Conservation (phyloP, 1,140 invertebrate genomes). For the Leptonema lineaticorne region DNA sequence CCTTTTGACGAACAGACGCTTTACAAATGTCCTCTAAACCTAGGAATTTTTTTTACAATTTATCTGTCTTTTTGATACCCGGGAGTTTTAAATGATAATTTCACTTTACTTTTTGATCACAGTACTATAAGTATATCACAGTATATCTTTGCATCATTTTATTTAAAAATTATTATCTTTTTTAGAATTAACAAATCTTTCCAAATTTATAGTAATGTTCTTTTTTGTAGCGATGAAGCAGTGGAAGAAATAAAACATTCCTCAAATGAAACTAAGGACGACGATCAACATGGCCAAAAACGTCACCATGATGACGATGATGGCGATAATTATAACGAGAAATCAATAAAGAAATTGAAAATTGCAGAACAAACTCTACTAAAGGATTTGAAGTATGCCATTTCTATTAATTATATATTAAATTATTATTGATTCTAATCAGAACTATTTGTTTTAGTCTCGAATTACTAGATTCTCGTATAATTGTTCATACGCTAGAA, state of each 20-base stretch:
- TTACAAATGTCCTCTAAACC: too few species aligned
- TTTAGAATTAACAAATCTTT: neutral
- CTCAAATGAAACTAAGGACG: neutral
- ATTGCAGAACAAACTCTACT: constrained; percentile 30
- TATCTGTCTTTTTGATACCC: too few species aligned
- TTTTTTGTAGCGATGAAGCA: neutral
- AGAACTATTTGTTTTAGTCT: constrained; percentile 28
- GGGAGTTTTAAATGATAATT: too few species aligned
- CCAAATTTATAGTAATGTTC: neutral
- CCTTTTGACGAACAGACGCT: too few species aligned
- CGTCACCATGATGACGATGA: neutral
- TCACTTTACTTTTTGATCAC: too few species aligned
- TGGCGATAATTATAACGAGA: constrained; percentile 10
- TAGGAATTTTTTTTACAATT: too few species aligned
- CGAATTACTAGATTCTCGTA: constrained; percentile 55
- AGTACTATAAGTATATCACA: neutral
- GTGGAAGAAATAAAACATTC: neutral
- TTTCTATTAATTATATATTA: neutral
- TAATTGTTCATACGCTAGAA: constrained; percentile 84
- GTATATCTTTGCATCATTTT: neutral
- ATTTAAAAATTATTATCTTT: neutral
- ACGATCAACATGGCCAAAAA: neutral
- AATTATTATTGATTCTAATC: neutral
- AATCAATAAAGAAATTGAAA: constrained; percentile 30
- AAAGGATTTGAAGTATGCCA: constrained; percentile 36